A percentile compares a stretch with the other conserved stretches of the same genome.
These are phyloP conservation scores for Pyrgus malvae DNA, from an alignment of 2,888 invertebrate species.

Conservation along the genomic window DNA sequence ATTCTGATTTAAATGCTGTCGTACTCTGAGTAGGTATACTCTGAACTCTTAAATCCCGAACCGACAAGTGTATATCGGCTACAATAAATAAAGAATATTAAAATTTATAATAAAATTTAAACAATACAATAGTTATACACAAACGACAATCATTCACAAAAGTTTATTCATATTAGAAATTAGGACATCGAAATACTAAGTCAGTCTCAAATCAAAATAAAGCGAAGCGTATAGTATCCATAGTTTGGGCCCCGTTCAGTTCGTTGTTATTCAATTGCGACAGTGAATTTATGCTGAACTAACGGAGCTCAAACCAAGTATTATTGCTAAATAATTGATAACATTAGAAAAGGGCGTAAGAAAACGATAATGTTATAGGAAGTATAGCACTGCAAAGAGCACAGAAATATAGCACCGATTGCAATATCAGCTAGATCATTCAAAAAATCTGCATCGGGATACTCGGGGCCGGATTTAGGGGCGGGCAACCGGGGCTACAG, in stretches of 20 bases:
- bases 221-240: slow-evolving; percentile 12
- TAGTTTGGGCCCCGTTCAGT: not conserved
- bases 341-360: slow-evolving; percentile 6
- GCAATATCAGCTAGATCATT: no score
- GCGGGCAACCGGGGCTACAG: no score
- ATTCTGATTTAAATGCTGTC: no score
- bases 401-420: slow-evolving; percentile 33
- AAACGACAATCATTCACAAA: slow-evolving; percentile 26
- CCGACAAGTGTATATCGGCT: slow-evolving; percentile 8
- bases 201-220: slow-evolving; percentile 40
- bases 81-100: slow-evolving; percentile 25
- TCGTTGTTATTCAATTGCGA: no score
- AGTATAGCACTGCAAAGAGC: slow-evolving; percentile 49
- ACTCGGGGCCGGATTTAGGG: no score
- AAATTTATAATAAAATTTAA: slow-evolving; percentile 25
- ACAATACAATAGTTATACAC: slow-evolving; percentile 22
- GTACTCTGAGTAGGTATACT: no score
- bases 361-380: slow-evolving; percentile 24
- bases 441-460: no score
- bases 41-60: no score
- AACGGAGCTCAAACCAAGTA: slow-evolving; percentile 6
- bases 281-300: no score
- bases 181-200: slow-evolving; percentile 29
- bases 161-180: slow-evolving; percentile 19
- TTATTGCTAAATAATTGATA: slow-evolving; percentile 8